These are phyloP conservation scores for Pluvianellus socialis DNA, from an alignment of 2,113 vertebrate species.

Conservation along the genomic window DNA sequence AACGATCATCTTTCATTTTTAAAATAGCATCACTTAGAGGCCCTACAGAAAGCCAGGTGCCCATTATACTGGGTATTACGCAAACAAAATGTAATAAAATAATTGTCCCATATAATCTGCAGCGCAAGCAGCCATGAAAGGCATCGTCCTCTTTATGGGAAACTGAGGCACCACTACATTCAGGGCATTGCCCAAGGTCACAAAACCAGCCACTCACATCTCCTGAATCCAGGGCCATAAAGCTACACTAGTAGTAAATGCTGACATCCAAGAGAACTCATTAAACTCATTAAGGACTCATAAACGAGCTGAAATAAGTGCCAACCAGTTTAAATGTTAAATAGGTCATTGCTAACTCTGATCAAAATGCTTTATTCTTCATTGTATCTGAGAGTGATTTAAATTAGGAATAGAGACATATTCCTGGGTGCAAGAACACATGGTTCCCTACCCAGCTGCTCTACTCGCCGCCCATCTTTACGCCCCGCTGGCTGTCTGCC, in stretches of 20 bases:
- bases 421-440: conserved; percentile 25
- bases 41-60: background rate
- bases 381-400: conserved; percentile 34
- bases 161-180: conserved; percentile 46
- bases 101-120: background rate
- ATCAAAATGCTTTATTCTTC: conserved; percentile 68
- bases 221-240: conserved; percentile 15
- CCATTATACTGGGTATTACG: background rate
- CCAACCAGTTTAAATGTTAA: conserved; percentile 73
- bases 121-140: background rate
- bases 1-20: conserved; percentile 25
- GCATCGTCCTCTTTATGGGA: background rate
- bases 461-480: background rate
- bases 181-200: conserved; percentile 30
- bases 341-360: conserved; percentile 60
- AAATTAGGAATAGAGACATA: conserved; percentile 34
- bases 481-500: background rate
- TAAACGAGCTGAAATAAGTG: conserved; percentile 64
- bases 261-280: conserved; percentile 73
- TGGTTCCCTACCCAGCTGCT: background rate
- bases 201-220: background rate
- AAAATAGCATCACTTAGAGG: background rate
- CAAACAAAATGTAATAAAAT: background rate
- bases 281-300: conserved; percentile 67
- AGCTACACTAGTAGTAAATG: conserved; percentile 54